These are phyloP conservation scores for Ceratosolen solmsi DNA, from an alignment of 1,140 invertebrate genomes.

Conservation along the genomic window DNA sequence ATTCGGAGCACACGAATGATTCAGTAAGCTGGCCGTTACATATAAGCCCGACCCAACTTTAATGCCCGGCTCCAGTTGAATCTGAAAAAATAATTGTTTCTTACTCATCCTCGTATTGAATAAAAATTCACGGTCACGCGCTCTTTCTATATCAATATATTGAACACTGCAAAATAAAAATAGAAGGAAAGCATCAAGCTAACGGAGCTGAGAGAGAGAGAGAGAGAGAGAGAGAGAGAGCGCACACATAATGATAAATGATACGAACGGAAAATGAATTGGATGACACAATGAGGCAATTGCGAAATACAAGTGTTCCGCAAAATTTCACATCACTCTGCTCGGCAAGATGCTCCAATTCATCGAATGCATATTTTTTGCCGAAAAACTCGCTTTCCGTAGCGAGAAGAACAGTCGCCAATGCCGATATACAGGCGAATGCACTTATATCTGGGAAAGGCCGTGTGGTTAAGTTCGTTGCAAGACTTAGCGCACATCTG, in stretches of 20 bases:
- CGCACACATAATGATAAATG: no score
- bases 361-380: constrained; percentile 60
- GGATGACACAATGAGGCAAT: constrained; percentile 77
- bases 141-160: no score
- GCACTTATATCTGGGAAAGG: constrained; percentile 68
- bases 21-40: constrained; percentile 78
- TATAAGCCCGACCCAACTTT: constrained; percentile 75
- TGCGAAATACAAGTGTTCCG: constrained; percentile 76
- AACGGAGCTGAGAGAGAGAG: no score
- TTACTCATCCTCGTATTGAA: no score
- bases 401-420: constrained; percentile 65
- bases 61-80: constrained; percentile 69
- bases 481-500: constrained; percentile 65
- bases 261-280: constrained; percentile 70
- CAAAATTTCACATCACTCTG: constrained; percentile 68
- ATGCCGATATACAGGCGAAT: constrained; percentile 67
- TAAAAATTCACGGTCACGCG: no score
- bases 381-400: constrained; percentile 72
- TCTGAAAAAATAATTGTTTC: constrained; percentile 52
- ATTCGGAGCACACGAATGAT: constrained; percentile 82
- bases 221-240: no score
- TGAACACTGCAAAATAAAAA: no score
- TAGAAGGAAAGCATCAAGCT: no score
- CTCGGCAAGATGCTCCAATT: constrained; percentile 65
- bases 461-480: constrained; percentile 67